Conservation (phyloP, 2,113 vertebrate species). For the Fulmarus glacialis region DNA sequence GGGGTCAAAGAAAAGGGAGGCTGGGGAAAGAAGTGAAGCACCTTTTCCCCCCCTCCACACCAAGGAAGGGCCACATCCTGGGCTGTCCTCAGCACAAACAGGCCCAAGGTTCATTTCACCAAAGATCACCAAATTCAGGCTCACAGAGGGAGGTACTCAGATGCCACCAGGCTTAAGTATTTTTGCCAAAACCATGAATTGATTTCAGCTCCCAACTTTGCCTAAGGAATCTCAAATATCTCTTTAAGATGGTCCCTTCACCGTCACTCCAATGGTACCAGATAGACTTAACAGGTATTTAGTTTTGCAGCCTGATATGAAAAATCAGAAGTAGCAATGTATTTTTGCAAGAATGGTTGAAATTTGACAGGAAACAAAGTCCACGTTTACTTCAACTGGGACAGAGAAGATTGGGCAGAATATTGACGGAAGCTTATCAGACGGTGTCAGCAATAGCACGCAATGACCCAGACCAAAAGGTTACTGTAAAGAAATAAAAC, state of each 20-base stretch:
- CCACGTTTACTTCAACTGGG: background rate
- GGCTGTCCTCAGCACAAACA: background rate
- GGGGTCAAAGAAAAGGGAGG: background rate
- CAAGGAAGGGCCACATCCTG: background rate
- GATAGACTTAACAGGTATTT: background rate
- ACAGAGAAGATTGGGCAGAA: background rate
- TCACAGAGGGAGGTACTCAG: background rate
- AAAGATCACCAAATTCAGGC: background rate
- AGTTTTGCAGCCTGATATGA: background rate
- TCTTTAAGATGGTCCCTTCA: background rate
- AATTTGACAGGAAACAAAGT: background rate
- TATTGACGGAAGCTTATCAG: background rate
- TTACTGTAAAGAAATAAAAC: background rate
- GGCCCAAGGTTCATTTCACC: background rate
- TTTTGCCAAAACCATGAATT: background rate
- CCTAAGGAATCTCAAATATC: background rate
- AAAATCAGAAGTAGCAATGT: background rate
- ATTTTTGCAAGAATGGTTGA: background rate
- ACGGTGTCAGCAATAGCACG: background rate
- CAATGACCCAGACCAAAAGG: background rate
- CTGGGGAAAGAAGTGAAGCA: background rate
- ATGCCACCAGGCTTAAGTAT: background rate
- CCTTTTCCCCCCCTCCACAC: background rate
- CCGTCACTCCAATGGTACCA: background rate
- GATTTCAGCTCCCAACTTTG: background rate